Percentiles rank a stretch among this genome's conserved stretches.
Evolutionary conservation across 1,140 invertebrate species (phyloP).

Genomic region (Drosophila ambigua): DNA sequence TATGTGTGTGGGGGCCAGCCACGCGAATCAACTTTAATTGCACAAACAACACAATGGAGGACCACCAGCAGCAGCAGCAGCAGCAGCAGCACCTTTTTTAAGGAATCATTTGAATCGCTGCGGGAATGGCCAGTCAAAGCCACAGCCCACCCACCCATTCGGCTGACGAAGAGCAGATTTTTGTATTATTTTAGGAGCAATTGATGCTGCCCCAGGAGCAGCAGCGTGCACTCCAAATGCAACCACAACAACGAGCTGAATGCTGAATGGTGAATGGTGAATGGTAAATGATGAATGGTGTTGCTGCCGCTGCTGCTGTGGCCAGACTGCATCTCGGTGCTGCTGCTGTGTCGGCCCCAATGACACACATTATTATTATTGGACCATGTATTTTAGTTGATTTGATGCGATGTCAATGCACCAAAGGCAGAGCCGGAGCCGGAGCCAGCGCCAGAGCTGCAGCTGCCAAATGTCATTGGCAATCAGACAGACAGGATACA

Average conservation of each 20-base stretch:
- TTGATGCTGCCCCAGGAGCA: constrained; percentile 33
- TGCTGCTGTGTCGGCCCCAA: constrained; percentile 33
- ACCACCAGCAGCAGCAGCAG: too few relatives aligned
- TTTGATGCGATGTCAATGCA: constrained; percentile 48
- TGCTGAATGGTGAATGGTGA: neutral
- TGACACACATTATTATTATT: constrained; percentile 57
- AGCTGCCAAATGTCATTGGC: constrained; percentile 13
- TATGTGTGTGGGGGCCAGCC: constrained; percentile 3
- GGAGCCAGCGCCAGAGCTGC: neutral
- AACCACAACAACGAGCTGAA: neutral
- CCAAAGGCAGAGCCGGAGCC: neutral
- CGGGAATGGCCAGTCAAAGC: constrained; percentile 23
- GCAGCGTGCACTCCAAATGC: constrained; percentile 22
- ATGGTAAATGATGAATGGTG: constrained; percentile 1
- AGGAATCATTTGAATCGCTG: constrained; percentile 38
- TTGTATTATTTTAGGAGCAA: constrained; percentile 43
- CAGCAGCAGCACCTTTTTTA: constrained; percentile 1
- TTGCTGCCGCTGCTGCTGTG: constrained; percentile 13
- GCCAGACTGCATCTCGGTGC: neutral
- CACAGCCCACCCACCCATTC: neutral
- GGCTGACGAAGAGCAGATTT: constrained; percentile 14
- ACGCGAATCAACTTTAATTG: constrained; percentile 63
- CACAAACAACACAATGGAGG: constrained; percentile 44
- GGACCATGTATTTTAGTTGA: constrained; percentile 55
- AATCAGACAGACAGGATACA: neutral